Evolutionary conservation across 2,113 vertebrate genomes (phyloP).

Genomic region (Hassar affinis): DNA sequence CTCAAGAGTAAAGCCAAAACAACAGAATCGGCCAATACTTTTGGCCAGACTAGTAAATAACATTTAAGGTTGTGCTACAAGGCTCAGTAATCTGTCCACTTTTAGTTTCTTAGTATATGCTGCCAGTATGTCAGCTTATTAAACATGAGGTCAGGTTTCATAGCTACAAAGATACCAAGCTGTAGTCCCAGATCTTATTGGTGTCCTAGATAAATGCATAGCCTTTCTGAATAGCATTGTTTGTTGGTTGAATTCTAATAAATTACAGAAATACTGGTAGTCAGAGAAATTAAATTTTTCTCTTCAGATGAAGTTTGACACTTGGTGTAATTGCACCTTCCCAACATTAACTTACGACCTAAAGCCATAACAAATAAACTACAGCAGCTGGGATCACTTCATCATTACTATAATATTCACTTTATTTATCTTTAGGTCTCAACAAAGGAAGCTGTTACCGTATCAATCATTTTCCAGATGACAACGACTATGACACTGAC

Average conservation of each 20-base stretch:
- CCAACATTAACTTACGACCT: no score
- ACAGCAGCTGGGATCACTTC: no score
- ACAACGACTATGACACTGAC: constrained; percentile 98
- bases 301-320: background rate
- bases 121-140: background rate
- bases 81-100: background rate
- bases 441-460: constrained; percentile 94
- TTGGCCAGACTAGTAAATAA: background rate
- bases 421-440: constrained; percentile 75
- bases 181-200: background rate
- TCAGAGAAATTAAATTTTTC: background rate
- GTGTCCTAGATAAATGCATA: background rate
- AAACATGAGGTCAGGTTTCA: background rate
- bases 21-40: background rate
- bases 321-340: background rate
- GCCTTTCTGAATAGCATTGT: background rate
- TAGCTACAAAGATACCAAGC: background rate
- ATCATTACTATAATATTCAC: background rate
- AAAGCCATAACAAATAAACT: no score
- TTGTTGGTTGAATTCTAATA: background rate
- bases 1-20: background rate
- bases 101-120: background rate
- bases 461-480: constrained; percentile 98
- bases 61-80: background rate
- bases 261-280: background rate